Percentiles rank a stretch among this genome's conserved stretches.
Evolutionary conservation across 1,140 invertebrate genomes (phyloP).

Genomic region (Oryctes rhinoceros): DNA sequence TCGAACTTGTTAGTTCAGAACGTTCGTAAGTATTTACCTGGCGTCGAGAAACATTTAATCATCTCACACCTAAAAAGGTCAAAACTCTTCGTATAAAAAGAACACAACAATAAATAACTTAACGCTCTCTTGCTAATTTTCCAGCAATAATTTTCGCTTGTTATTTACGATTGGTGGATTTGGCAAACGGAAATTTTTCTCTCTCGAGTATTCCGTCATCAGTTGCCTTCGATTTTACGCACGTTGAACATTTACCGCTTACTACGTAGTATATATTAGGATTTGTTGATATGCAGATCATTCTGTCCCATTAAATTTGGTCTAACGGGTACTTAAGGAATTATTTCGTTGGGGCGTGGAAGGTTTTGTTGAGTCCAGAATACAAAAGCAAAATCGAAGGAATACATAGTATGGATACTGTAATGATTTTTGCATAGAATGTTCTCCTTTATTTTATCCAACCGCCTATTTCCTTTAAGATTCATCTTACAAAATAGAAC

Average conservation of each 20-base stretch:
- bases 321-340: no score
- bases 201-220: background rate
- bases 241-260: background rate
- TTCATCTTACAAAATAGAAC: no score
- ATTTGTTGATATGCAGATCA: no score
- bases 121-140: background rate
- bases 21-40: background rate
- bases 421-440: no score
- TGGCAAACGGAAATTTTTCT: background rate
- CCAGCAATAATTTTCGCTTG: background rate
- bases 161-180: background rate
- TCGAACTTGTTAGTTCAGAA: constrained; percentile 3
- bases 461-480: no score
- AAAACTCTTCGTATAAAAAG: background rate
- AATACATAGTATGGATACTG: no score
- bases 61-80: background rate
- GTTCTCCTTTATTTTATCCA: no score
- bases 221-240: background rate
- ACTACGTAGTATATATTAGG: no score
- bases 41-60: background rate
- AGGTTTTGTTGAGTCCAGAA: no score
- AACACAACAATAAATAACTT: background rate
- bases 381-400: no score
- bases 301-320: no score
- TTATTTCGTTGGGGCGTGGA: no score